phyloP scores from a whole-genome alignment of 2,888 invertebrate genomes.

The Eristalinus aeneus region DNA sequence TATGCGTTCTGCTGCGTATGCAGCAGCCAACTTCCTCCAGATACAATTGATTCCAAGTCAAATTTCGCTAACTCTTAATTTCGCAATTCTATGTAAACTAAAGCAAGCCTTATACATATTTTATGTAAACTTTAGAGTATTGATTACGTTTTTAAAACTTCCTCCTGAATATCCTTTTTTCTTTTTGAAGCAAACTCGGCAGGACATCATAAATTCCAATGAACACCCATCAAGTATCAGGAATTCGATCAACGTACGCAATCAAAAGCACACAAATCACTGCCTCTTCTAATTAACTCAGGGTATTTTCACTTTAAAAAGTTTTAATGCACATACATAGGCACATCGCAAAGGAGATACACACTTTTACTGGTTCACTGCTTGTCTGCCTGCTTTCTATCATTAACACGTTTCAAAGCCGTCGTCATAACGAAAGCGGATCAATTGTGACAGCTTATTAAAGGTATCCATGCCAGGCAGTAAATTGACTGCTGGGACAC shows the following conservation, averaged over 20 bases:
- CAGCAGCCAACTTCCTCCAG: too few species aligned
- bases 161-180: neutral
- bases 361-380: neutral
- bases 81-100: too few species aligned
- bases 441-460: conserved; percentile 30
- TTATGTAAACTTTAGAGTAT: neutral
- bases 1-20: too few species aligned
- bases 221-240: neutral
- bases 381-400: neutral
- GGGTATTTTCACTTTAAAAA: neutral
- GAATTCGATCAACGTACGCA: neutral
- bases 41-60: too few species aligned
- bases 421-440: neutral
- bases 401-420: neutral
- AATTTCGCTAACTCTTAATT: too few species aligned
- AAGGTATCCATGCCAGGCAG: conserved; percentile 12
- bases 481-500: conserved; percentile 20
- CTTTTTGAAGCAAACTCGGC: neutral
- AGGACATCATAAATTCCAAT: neutral
- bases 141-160: neutral
- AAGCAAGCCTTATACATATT: neutral
- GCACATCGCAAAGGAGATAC: neutral
- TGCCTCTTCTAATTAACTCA: neutral
- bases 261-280: neutral
- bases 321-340: neutral